Evolutionary conservation across 1,140 invertebrate genomes (phyloP).

Genomic region (Aphelenchoides besseyi): DNA sequence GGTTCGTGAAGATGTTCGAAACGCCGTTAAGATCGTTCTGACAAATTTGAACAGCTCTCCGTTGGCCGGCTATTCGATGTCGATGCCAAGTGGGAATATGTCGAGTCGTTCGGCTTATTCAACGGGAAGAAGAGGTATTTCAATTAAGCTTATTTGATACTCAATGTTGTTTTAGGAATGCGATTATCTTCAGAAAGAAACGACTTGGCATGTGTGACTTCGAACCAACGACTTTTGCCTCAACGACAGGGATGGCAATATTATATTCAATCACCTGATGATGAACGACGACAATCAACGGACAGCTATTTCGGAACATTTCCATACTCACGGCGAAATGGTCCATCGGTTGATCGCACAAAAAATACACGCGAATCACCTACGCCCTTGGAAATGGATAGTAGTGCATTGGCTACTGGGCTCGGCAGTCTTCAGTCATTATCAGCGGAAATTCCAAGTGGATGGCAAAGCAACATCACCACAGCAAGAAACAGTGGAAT

Average conservation of each 20-base stretch:
- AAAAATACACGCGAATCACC: background rate
- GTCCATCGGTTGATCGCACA: background rate
- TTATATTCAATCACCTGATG: background rate
- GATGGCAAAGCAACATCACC: conserved; percentile 22
- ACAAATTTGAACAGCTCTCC: conserved; percentile 30
- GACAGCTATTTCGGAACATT: background rate
- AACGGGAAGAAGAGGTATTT: background rate
- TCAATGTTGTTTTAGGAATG: background rate
- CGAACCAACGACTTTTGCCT: background rate
- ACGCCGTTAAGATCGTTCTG: conserved; percentile 30
- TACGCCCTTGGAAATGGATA: background rate
- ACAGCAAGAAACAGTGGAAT: conserved; percentile 16
- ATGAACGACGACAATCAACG: background rate
- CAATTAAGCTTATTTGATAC: background rate
- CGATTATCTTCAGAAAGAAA: background rate
- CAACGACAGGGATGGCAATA: background rate
- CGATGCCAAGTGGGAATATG: background rate
- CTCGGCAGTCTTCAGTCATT: conserved; percentile 22
- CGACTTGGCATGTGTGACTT: background rate
- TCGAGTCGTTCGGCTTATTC: background rate
- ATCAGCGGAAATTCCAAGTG: conserved; percentile 11
- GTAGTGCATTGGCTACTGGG: conserved; percentile 15
- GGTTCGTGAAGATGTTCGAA: conserved; percentile 37
- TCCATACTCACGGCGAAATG: no score
- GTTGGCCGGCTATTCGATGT: background rate